Percentiles rank a stretch among this genome's conserved stretches.
Conservation (phyloP, 1,140 invertebrate species). For the Pomacea maculata region DNA sequence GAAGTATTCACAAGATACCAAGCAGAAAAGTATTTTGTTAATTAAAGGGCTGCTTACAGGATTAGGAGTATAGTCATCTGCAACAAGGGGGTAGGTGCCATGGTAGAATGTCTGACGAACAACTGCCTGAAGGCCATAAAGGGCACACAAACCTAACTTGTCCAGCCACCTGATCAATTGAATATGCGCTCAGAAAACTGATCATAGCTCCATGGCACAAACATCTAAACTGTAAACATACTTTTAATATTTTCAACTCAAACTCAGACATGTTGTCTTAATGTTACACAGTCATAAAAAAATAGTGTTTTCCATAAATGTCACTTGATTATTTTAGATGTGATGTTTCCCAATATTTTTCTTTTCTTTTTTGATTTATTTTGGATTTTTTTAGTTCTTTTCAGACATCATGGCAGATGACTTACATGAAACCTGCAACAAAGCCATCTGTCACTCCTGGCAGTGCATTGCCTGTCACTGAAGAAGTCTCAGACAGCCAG, state of each 20-base stretch:
- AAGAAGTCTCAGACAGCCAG: constrained; percentile 22
- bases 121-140: constrained; percentile 74
- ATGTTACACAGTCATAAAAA: no score
- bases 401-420: constrained; percentile 6
- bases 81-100: constrained; percentile 75
- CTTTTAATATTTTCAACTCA: no score
- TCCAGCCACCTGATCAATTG: constrained; percentile 76
- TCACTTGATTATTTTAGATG: no score
- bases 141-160: constrained; percentile 78
- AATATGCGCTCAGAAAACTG: not conserved
- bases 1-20: no score
- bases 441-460: constrained; percentile 76
- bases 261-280: no score
- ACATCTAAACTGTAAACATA: no score
- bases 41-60: constrained; percentile 19
- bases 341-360: no score
- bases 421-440: constrained; percentile 73
- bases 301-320: no score
- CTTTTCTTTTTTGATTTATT: no score
- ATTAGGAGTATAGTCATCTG: constrained; percentile 29
- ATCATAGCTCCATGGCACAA: no score
- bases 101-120: constrained; percentile 77
- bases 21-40: no score
- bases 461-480: constrained; percentile 74
- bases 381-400: no score